Conservation (phyloP, 1,140 invertebrate genomes). For the Drosophila kanapiae region DNA sequence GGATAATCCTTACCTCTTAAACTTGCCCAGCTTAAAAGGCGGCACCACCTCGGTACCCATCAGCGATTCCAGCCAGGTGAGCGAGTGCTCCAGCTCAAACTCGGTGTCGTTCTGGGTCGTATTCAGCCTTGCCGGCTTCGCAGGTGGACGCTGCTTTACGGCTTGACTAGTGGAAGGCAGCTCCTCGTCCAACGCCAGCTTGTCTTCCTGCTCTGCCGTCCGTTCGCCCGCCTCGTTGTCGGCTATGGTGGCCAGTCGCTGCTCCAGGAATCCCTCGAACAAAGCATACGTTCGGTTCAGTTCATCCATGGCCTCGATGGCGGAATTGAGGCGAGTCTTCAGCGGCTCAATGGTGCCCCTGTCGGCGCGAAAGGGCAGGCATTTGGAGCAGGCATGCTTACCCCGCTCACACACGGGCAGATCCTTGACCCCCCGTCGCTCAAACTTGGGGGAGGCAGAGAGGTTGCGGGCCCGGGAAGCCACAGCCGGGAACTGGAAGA, state of each 20-base stretch:
- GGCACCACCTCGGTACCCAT: constrained; percentile 69
- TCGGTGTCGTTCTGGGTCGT: constrained; percentile 85
- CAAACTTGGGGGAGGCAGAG: constrained; percentile 63
- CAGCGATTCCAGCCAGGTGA: constrained; percentile 86
- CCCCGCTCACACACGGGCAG: constrained; percentile 60
- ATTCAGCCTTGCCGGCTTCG: constrained; percentile 8
- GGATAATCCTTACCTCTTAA: constrained; percentile 54
- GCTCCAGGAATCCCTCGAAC: constrained; percentile 67
- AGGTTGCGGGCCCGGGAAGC: constrained; percentile 63
- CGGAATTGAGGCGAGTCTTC: constrained; percentile 64
- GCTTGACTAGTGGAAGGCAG: constrained; percentile 20
- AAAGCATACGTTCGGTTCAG: constrained; percentile 59
- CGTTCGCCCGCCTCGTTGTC: constrained; percentile 54
- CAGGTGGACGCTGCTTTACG: constrained; percentile 30
- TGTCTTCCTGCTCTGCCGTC: constrained; percentile 5
- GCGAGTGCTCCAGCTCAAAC: constrained; percentile 87
- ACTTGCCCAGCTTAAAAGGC: constrained; percentile 64
- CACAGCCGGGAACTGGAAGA: constrained; percentile 75
- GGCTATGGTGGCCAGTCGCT: constrained; percentile 62
- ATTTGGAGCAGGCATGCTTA: constrained; percentile 65
- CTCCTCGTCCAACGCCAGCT: not conserved
- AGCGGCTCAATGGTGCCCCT: constrained; percentile 71
- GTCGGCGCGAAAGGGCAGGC: constrained; percentile 63
- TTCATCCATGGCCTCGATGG: constrained; percentile 75
- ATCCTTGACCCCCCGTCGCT: constrained; percentile 52